Evolutionary conservation across 2,797 vertebrate species (phyloP), one percentile per base, ranked within the genome.

Genomic region (Perodicticus potto): DNA sequence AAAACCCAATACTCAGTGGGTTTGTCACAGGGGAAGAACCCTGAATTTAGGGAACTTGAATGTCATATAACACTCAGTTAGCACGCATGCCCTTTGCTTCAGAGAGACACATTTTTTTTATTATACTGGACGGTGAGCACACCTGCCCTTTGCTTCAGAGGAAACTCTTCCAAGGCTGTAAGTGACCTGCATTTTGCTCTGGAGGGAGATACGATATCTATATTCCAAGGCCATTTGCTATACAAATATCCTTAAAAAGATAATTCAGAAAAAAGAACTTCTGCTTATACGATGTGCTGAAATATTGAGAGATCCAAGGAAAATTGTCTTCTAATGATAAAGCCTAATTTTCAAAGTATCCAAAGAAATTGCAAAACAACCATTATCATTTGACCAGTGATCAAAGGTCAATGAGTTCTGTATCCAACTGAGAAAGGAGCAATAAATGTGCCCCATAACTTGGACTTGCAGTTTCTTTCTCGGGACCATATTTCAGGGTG

Each of bases 231-330:
- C 29, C 72, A 25, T 93, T 94, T 87, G 45, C 63, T 82, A 40
- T 67, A 91, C 29, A 72, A 91, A 93, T 93, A 91, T 94, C 12
- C 76, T 95, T 89, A n/a, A 70, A 86, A 96, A 92, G 65, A 61
- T 43, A 73, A 20, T 81, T 91, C 53, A 40, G 76, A 93, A 77
- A 40, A 95, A 89, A 49, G 73, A 69, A 16, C 74, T 34, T 91
- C 70, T 97, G 78, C 83, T 89, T 67, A n/a, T 0, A 77, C 37
- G 37, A 91, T 84, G 63, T 70, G 40, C n/a, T 77, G 72, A 95
- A 91, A 88, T 76, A 91, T 13, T 95, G 59, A 95, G 76, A 85
- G 37, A 89, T 29, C 25, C 61, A 45, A 55, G 37, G 40, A 72
- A 94, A 93, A 86, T 59, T 81, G 27, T 72, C 69, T 86, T 3